phyloP scores from a whole-genome alignment of 2,797 vertebrate genomes.

The Philypnodon macrostomus region DNA sequence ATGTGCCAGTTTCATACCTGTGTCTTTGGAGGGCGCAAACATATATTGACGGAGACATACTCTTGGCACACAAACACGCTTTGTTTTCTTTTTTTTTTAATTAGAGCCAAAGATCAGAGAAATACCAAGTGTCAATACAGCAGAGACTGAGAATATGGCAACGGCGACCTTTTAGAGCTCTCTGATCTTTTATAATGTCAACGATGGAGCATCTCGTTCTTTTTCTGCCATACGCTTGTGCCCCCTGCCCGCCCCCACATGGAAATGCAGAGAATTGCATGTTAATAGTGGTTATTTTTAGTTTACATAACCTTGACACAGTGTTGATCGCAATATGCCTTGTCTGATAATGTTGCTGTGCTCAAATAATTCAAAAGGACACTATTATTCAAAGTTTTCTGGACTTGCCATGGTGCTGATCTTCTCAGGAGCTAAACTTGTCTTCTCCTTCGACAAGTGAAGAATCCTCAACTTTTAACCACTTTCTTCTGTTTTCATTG shows the following conservation, averaged over 20 bases:
- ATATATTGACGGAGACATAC: slow-evolving; percentile 23
- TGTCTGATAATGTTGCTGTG: no score
- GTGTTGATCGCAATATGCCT: slow-evolving; percentile 27
- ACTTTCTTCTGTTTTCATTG: no score
- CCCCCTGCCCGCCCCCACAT: slow-evolving; percentile 56
- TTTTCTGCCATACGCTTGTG: slow-evolving; percentile 46
- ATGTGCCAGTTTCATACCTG: slow-evolving; percentile 9
- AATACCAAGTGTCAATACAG: slow-evolving; percentile 80
- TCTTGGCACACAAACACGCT: slow-evolving; percentile 42
- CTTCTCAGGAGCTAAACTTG: no score
- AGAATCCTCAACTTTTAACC: no score
- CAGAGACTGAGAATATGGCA: slow-evolving; percentile 74
- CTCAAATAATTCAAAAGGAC: no score
- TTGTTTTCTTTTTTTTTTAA: slow-evolving; percentile 74
- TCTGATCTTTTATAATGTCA: slow-evolving; percentile 81
- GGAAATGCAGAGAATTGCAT: slow-evolving; percentile 56
- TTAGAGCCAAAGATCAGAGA: slow-evolving; percentile 81
- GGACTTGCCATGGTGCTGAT: no score
- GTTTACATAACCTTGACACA: slow-evolving; percentile 16
- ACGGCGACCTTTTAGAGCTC: slow-evolving; percentile 74
- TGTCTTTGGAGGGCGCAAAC: slow-evolving; percentile 14
- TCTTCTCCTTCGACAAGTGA: no score
- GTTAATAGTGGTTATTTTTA: slow-evolving; percentile 46
- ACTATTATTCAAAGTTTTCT: no score
- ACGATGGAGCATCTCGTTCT: slow-evolving; percentile 65